Evolutionary conservation across 2,888 invertebrate genomes (phyloP).

Genomic region (Tiphia femorata): DNA sequence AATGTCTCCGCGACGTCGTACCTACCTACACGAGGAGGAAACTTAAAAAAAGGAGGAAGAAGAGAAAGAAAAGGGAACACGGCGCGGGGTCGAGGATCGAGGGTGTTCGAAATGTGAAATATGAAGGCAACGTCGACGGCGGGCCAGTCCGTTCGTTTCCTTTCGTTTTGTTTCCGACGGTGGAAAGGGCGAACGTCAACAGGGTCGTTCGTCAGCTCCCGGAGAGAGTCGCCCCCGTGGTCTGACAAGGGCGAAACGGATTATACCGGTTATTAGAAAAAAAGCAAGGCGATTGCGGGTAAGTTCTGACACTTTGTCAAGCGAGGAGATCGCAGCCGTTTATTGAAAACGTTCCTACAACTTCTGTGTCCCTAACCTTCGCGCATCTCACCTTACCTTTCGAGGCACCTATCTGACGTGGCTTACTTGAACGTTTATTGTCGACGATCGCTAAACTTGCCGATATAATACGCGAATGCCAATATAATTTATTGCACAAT

Average conservation of each 20-base stretch:
- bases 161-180: slow-evolving; percentile 56
- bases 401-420: too few species aligned
- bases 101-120: slow-evolving; percentile 61
- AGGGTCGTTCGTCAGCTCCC: slow-evolving; percentile 62
- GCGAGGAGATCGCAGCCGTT: slow-evolving; percentile 13
- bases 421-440: too few species aligned
- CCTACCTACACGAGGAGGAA: slow-evolving; percentile 20
- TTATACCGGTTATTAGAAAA: slow-evolving; percentile 46
- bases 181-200: slow-evolving; percentile 61
- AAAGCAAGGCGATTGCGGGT: slow-evolving; percentile 17
- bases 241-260: slow-evolving; percentile 41
- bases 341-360: slow-evolving; percentile 20
- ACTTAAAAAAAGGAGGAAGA: slow-evolving; percentile 8
- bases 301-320: slow-evolving; percentile 35
- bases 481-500: too few species aligned
- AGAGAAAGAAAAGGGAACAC: slow-evolving; percentile 18
- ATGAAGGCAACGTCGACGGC: slow-evolving; percentile 47
- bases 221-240: slow-evolving; percentile 16
- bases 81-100: slow-evolving; percentile 25
- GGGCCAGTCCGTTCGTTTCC: slow-evolving; percentile 36
- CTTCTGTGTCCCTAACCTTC: neutral
- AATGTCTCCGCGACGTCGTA: slow-evolving; percentile 30
- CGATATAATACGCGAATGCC: too few species aligned
- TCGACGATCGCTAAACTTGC: too few species aligned
- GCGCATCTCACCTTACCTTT: too few species aligned